Base-by-base conservation (phyloP, 2,797 vertebrate genomes). In the Coluber constrictor region DNA sequence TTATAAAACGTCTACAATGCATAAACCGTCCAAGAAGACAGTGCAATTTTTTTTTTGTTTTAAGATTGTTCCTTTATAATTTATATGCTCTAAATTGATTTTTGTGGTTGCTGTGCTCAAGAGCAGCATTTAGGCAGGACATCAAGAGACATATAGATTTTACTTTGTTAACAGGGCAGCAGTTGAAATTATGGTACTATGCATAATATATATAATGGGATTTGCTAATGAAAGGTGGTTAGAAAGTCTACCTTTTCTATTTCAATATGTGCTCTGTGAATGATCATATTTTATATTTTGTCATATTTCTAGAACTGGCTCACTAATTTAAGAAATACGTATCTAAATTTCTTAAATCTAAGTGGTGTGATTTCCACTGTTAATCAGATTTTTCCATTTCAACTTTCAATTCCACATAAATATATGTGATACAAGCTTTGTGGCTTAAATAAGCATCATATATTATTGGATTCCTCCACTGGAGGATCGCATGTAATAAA, bases 1-100 rank as follows among this genome's bases (percentile, higher is more conserved):
- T 95, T 88, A 51, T 95, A 94, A 92, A 13, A 87, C 55, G 37
- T 87, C 37, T 59, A 43, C 9, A 57, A 20, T 59, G 94, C 47
- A 74, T 27, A 94, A 74, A n/a, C 83, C 10, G 60, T 92, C 37
- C 93, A n/a, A 0, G 56, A 57, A n/a, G 9, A 54, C 90, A 94
- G 88, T 51, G 20, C 74, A 27, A 1, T 43, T 59, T 88, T 57
- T 66, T 7, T 9, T 20, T 66, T 74, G 70, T 74, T 3, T 66
- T 86, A 51, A 27, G 20, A 61, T 18, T 86, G 12, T 74, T 37
- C 27, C 56, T 61, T 89, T 89, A 90, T 56, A 15, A 90, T 55
- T 4, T 12, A 9, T 18, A 3, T 27, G n/a, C 7, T 55, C 60
- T 66, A 89, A 86, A 79, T 54, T 91, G 47, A 51, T 86, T 83